Base-by-base conservation (phyloP, 2,888 invertebrate genomes). In the Congeria kusceri region DNA sequence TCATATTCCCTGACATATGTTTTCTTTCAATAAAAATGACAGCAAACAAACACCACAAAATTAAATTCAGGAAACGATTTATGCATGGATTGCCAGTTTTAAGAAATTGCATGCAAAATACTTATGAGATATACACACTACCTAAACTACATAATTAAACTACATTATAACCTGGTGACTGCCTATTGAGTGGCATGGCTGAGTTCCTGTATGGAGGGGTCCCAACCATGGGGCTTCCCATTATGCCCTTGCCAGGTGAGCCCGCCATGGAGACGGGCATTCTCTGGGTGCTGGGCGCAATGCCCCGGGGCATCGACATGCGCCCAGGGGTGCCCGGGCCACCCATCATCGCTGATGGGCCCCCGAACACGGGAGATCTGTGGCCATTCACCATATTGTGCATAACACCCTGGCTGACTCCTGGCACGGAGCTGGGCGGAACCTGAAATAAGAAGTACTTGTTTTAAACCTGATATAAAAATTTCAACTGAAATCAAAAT, bases 311-410 rank as follows among this genome's bases (percentile, higher is more conserved):
- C 20, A 20, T 15, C 1, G 53, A 25, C 39, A 25, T 25, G 7
- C 25, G 63, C 18, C 61, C 39, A 18, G 69, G 57, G 49, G 65
- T 39, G 7, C 27, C 23, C 5, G 72, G 58, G 15, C 46, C 5
- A 18, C 46, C 46, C 18, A 44, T 18, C 53, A 53, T 20, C n/a
- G 23, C 53, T 25, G 53, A 25, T 5, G 53, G 53, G 53, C 53
- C 53, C 56, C 77, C 70, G 46, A 67, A 32, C 18, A 77, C 63
- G n/a, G 83, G 80, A 23, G 86, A 84, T 53, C 76, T 66, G 46
- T 83, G 82, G n/a, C 85, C 85, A 56, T 85, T 82, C 32, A 80
- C 65, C 70, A 82, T 57, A 11, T 56, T 32, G 20, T 62, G 39
- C 47, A 74, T 63, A 27, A 46, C 61, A 39, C 3, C 39, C 11